Base-by-base conservation (phyloP, 1,140 invertebrate species). In the Zaprionus vittiger region DNA sequence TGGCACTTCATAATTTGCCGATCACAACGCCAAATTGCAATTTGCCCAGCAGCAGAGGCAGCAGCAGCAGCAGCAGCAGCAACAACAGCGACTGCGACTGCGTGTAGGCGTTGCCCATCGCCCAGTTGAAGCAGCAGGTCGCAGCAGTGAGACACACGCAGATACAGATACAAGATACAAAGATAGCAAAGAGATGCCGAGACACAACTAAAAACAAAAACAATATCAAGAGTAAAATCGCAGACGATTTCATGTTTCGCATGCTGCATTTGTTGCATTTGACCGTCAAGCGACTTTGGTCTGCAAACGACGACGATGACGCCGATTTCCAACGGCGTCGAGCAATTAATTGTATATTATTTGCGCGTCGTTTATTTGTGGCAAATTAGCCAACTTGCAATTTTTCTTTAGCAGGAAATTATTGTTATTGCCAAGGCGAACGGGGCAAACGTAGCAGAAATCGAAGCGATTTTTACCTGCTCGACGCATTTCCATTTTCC, bases 1-100 rank as follows among this genome's bases (percentile, higher is more conserved):
- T 90, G 85, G 85, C 85, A 90, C 85, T 90, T 90, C 82, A 90
- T 90, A 90, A 90, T 90, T 90, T 90, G 79, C 81, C 85, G 86
- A 90, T 90, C 85, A 90, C 73, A 90, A 77, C 79, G 82, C 83
- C 71, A 86, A 86, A 81, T 72, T 70, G 73, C 73, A 86, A 80
- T 80, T 83, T 87, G 77, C 83, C 73, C 72, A 72, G 47, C 60
- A 73, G 77, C 66, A 64, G 57, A 73, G 24, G 20, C 44, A 34
- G 22, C 26, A 49, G 7, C 66, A 34, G 22, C 26, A 49, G 7
- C 66, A 68, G 22, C 65, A 4, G 41, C 17, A 41, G 20, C 54
- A 41, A 22, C 56, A n/a, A n/a, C n/a, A 54, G 47, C 24, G 49
- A 61, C 73, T 84, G 47, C 24, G 49, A 61, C 73, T 84, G 81